Base-by-base conservation (phyloP, 2,113 vertebrate species). In the Bujurquina vittata region DNA sequence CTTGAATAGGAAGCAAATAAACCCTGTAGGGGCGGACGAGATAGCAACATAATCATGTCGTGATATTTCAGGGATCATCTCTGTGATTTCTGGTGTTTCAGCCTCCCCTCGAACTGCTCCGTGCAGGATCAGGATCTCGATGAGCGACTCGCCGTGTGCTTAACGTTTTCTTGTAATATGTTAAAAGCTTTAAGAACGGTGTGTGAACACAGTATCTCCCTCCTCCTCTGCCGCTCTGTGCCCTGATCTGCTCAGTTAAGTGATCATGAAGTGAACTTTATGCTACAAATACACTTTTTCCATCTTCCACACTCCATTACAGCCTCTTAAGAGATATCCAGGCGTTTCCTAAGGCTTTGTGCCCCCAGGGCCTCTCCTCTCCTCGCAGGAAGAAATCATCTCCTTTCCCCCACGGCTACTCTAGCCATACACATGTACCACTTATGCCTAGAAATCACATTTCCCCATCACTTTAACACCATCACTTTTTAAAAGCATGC, bases 361-460 rank as follows among this genome's bases (percentile, higher is more conserved):
- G 89, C 93, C 94, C 93, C 92, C 49, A 89, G 94, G 95, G 94
- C 91, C 83, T 91, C 77, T 79, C 84, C 81, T 84, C 85, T 85
- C 87, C 89, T 91, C 78, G 46, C 88, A 87, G 88, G 92, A 94
- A 92, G 90, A 87, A 93, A 93, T 89, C 84, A 89, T 89, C 91
- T 90, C 83, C 89, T 89, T 89, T 87, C 65, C 79, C 88, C 88
- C 37, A 79, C 77, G 59, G 87, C 92, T 84, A 83, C 84, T 93
- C 80, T 62, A 79, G 85, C 89, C 87, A 89, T 88, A 92, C 89
- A 93, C 87, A 89, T 90, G 87, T 92, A 89, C 77, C 72, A 83
- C 92, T 96, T 94, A 95, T 95, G 95, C 88, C 88, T 84, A 83
- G 61, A 92, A 96, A 95, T 96, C 90, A 92, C 94, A 95, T 96